phyloP scores from a whole-genome alignment of 1,140 invertebrate species.

The Ectropis grisescens region DNA sequence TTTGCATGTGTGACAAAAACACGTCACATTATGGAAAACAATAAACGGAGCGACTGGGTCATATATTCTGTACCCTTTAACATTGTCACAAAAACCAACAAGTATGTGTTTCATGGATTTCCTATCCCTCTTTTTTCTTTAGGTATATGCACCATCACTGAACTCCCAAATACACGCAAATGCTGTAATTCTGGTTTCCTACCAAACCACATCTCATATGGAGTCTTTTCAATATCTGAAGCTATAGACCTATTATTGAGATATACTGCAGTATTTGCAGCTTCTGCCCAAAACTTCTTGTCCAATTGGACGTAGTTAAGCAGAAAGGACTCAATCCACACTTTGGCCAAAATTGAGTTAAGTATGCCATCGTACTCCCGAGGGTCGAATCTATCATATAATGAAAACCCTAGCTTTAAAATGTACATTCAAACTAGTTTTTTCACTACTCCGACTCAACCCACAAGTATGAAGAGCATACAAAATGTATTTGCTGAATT shows the following conservation, averaged over 20 bases:
- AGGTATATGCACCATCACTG: constrained; percentile 7
- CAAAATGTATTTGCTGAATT: constrained; percentile 6
- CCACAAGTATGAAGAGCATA: constrained; percentile 2
- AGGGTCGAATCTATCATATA: constrained; percentile 6
- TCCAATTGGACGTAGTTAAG: too few species aligned
- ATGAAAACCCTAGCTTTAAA: constrained; percentile 34
- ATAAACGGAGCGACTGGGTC: constrained; percentile 12
- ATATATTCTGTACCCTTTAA: too few species aligned
- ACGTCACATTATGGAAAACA: constrained; percentile 30
- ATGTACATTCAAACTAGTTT: constrained; percentile 5
- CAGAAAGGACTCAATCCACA: constrained; percentile 7
- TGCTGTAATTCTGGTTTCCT: constrained; percentile 7
- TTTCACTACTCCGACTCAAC: constrained; percentile 4
- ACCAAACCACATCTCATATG: background rate
- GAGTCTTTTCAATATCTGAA: background rate
- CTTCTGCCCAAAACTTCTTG: too few species aligned
- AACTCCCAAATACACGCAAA: constrained; percentile 39
- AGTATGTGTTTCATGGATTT: constrained; percentile 12
- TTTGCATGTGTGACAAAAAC: too few species aligned
- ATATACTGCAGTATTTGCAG: too few species aligned
- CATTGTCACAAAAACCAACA: constrained; percentile 10
- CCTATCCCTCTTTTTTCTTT: constrained; percentile 13
- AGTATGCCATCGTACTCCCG: constrained; percentile 8
- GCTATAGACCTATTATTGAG: background rate
- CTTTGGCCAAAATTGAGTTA: constrained; percentile 8